Percentiles rank a stretch among this genome's conserved stretches.
Evolutionary conservation across 2,113 vertebrate species (phyloP).

Genomic region (Sinocyclocheilus grahami): DNA sequence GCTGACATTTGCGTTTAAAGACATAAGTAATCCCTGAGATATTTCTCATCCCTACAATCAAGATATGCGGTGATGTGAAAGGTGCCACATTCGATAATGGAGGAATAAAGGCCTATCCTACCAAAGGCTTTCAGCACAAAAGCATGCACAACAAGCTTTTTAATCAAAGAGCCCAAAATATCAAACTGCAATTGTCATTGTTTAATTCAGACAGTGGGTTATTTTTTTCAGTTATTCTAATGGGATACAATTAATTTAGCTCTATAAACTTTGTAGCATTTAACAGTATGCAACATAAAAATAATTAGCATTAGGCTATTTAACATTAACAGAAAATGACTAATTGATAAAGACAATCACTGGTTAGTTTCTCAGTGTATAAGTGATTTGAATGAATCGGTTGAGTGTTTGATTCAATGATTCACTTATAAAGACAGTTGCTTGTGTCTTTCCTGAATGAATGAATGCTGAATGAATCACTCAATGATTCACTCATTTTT

Average conservation of each 20-base stretch:
- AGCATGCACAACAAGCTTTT: background rate
- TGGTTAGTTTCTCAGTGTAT: no score
- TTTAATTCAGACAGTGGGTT: background rate
- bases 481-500: no score
- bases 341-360: no score
- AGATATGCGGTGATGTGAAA: slow-evolving; percentile 2
- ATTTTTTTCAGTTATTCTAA: background rate
- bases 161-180: background rate
- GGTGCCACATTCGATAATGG: background rate
- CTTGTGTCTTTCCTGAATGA: no score
- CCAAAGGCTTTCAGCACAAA: background rate
- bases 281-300: background rate
- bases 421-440: no score
- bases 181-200: background rate
- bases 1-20: slow-evolving; percentile 52
- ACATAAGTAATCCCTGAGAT: slow-evolving; percentile 24
- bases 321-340: background rate
- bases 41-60: slow-evolving; percentile 11
- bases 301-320: background rate
- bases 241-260: background rate
- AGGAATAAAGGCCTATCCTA: background rate
- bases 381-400: no score
- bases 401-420: no score
- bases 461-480: no score
- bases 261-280: background rate